Base-by-base conservation (phyloP, 2,888 invertebrate species). In the Drosophila macrospina region DNA sequence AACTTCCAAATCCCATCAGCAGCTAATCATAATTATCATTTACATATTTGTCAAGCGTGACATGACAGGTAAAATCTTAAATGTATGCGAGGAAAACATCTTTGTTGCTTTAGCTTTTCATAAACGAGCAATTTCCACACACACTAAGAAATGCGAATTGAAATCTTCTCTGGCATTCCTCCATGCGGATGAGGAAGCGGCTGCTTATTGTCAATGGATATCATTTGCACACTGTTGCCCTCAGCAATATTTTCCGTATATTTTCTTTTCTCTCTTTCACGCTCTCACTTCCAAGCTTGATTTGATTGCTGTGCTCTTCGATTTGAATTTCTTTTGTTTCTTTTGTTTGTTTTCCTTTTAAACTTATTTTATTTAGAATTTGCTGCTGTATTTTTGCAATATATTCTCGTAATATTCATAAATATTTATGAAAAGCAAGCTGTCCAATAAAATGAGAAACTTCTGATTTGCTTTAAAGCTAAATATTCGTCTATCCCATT, bases 161-260 rank as follows among this genome's bases (percentile, higher is more conserved):
- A 55, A 81, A 59, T 78, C 59, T 67, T 48, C 66, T 52, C 24
- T 69, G 64, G 51, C 55, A 61, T 55, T 44, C 52, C 47, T 28
- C 7, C 41, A 41, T 32, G 20, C 20, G 28, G 16, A 28, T 42
- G 42, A 24, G 28, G 30, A 37, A 64, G 52, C 39, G 54, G 60
- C 56, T 63, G 65, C 59, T 64, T 72, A 72, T 80, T 87, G 78
- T 87, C 69, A 77, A 56, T 63, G 57, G 37, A 78, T 64, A 77
- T 87, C 77, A 86, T 71, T 88, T 87, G 86, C 87, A 80, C 89
- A 89, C 88, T 77, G 48, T 52, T 68, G 59, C 48, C 59, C 56
- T 8, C 16, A 55, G 57, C 66, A 26, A 34, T 55, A 56, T 39
- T 30, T 44, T 28, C 13, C 55, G 13, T 60, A 36, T 30, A 34